Percentiles rank a stretch among this genome's conserved stretches.
Conservation (phyloP, 1,140 invertebrate species). For the Diorhabda sublineata region DNA sequence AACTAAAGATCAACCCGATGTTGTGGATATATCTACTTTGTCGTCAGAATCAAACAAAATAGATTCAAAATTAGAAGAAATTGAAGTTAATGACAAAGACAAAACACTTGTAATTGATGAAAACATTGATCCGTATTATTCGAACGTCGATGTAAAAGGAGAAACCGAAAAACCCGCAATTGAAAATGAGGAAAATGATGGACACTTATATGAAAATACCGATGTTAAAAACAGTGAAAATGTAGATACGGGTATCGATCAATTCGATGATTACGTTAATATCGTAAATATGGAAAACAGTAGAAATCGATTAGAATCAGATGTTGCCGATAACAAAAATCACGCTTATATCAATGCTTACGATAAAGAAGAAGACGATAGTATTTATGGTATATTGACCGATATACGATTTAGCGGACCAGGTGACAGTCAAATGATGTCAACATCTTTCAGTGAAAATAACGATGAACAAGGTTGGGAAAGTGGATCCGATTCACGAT, state of each 20-base stretch:
- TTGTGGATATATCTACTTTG: neutral
- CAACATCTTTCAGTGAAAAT: slow-evolving; percentile 46
- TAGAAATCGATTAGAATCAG: slow-evolving; percentile 23
- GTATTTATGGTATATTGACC: slow-evolving; percentile 40
- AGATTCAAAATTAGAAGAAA: neutral
- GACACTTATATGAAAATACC: slow-evolving; percentile 11
- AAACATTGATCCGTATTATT: slow-evolving; percentile 7
- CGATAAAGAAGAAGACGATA: slow-evolving; percentile 28
- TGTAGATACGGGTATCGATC: slow-evolving; percentile 6
- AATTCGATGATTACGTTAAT: slow-evolving; percentile 30
- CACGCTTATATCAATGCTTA: slow-evolving; percentile 10
- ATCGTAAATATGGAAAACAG: slow-evolving; percentile 32
- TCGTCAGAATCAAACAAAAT: neutral
- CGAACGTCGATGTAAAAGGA: neutral
- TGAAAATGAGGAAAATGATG: slow-evolving; percentile 6
- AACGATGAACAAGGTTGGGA: slow-evolving; percentile 54
- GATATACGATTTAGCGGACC: slow-evolving; percentile 46
- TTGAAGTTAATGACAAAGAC: neutral
- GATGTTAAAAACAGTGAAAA: slow-evolving; percentile 22
- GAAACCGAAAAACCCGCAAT: neutral
- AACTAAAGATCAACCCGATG: neutral
- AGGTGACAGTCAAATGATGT: slow-evolving; percentile 43
- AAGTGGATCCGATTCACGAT: slow-evolving; percentile 54
- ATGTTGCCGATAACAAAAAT: slow-evolving; percentile 9
- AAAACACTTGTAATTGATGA: neutral